These are phyloP conservation scores for Drosophila bocki DNA, from an alignment of 1,140 invertebrate genomes.

Conservation along the genomic window DNA sequence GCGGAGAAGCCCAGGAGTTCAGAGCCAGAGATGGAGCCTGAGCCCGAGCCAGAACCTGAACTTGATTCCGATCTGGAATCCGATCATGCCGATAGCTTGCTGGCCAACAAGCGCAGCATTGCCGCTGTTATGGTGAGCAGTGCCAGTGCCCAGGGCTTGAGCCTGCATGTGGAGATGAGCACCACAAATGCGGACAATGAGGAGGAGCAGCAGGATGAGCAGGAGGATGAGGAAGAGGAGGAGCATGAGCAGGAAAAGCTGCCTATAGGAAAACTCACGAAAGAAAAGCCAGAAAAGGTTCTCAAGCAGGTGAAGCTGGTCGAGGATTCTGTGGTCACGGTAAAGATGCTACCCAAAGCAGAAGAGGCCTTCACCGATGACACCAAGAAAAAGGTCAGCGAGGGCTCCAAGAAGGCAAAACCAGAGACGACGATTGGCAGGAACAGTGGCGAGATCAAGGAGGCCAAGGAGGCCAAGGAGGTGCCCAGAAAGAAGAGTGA, in stretches of 20 bases:
- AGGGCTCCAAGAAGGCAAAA: constrained; percentile 14
- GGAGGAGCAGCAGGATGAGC: background rate
- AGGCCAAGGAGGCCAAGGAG: background rate
- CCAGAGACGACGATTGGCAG: background rate
- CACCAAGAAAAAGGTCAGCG: constrained; percentile 9
- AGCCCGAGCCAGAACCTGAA: constrained; percentile 8
- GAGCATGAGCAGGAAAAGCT: background rate
- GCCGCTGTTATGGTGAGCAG: constrained; percentile 67
- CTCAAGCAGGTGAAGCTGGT: background rate
- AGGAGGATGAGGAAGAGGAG: background rate
- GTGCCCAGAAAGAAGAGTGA: background rate
- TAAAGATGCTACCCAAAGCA: background rate
- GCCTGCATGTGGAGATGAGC: constrained; percentile 52
- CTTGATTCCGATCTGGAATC: constrained; percentile 28
- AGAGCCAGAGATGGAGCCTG: constrained; percentile 18
- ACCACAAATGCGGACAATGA: background rate
- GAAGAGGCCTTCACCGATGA: background rate
- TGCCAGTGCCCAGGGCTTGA: constrained; percentile 66
- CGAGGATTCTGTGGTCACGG: background rate
- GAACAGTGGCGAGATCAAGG: background rate
- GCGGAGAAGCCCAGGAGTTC: background rate
- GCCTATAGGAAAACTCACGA: background rate
- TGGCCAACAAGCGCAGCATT: constrained; percentile 54
- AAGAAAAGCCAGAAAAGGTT: constrained; percentile 5
- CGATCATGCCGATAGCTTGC: constrained; percentile 56